phyloP scores from a whole-genome alignment of 1,140 invertebrate species.

The Pteromalus puparum region DNA sequence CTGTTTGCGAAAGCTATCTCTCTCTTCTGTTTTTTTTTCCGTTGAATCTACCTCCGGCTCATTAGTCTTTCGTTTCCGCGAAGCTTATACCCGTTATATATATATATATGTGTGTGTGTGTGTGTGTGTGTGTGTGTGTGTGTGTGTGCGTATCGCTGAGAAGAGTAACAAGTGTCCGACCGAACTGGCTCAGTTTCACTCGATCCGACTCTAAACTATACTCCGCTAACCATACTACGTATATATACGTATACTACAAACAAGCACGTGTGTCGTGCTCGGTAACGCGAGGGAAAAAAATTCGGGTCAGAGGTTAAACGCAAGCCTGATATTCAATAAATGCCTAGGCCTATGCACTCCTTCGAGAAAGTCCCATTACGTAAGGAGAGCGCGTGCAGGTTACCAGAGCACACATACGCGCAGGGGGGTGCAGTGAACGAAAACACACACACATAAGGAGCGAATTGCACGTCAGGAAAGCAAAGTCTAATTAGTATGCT shows the following conservation, averaged over 20 bases:
- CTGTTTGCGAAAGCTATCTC: slow-evolving; percentile 23
- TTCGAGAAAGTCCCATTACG: slow-evolving; percentile 41
- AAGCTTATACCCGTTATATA: background rate
- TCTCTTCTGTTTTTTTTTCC: background rate
- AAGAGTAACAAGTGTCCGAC: background rate
- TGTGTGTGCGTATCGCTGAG: background rate
- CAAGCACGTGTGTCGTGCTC: background rate
- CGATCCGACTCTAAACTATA: background rate
- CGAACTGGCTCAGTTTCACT: slow-evolving; percentile 26
- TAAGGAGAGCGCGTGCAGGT: slow-evolving; percentile 23
- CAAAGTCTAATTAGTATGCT: slow-evolving; percentile 68
- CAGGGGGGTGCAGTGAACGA: background rate
- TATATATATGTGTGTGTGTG: too few species aligned
- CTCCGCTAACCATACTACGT: background rate
- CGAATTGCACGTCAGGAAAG: slow-evolving; percentile 62
- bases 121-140: too few species aligned
- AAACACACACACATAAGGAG: background rate
- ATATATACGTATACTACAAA: too few species aligned
- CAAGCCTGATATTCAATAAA: slow-evolving; percentile 53
- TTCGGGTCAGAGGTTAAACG: slow-evolving; percentile 31
- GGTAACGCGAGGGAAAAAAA: background rate
- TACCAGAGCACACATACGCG: background rate
- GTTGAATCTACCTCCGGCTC: background rate
- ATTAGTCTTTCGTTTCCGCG: background rate
- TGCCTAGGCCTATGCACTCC: background rate